These are phyloP conservation scores for Drosophila paramelanica DNA, from an alignment of 2,888 invertebrate genomes.

Conservation along the genomic window DNA sequence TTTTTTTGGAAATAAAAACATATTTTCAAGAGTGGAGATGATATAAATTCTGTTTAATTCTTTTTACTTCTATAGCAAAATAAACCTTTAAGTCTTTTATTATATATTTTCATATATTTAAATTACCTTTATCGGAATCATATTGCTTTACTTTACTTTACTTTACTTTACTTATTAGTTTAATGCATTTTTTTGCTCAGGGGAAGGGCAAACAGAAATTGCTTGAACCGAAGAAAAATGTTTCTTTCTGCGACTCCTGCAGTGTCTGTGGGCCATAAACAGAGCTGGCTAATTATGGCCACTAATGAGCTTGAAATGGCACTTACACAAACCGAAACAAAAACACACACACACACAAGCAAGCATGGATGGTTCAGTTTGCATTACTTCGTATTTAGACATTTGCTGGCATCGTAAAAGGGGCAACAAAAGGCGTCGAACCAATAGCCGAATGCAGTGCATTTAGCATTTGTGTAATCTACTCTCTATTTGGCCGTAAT, in stretches of 20 bases:
- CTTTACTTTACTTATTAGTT: too few relatives aligned
- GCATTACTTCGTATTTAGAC: constrained; percentile 47
- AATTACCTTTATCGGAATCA: too few relatives aligned
- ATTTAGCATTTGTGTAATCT: constrained; percentile 36
- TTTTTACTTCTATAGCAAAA: too few relatives aligned
- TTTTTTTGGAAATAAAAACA: background rate
- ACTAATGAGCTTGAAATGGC: constrained; percentile 80
- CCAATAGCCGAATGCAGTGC: constrained; percentile 46
- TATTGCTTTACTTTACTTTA: too few relatives aligned
- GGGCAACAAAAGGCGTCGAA: constrained; percentile 27
- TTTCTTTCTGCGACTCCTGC: constrained; percentile 27
- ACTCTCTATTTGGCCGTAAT: constrained; percentile 15
- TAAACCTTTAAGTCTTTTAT: too few relatives aligned
- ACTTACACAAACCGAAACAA: constrained; percentile 60
- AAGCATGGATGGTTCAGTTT: constrained; percentile 7
- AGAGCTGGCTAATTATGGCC: constrained; percentile 75
- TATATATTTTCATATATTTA: too few relatives aligned
- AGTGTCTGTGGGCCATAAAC: constrained; percentile 76
- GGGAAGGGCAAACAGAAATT: constrained; percentile 13
- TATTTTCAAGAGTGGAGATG: too few relatives aligned
- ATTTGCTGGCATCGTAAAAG: constrained; percentile 38
- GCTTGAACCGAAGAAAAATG: background rate
- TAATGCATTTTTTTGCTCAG: too few relatives aligned
- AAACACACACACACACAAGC: constrained; percentile 16
- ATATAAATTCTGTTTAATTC: too few relatives aligned